Evolutionary conservation across 1,140 invertebrate species (phyloP), one percentile per base, ranked within the genome.

Genomic region (Meteorus sp.): DNA sequence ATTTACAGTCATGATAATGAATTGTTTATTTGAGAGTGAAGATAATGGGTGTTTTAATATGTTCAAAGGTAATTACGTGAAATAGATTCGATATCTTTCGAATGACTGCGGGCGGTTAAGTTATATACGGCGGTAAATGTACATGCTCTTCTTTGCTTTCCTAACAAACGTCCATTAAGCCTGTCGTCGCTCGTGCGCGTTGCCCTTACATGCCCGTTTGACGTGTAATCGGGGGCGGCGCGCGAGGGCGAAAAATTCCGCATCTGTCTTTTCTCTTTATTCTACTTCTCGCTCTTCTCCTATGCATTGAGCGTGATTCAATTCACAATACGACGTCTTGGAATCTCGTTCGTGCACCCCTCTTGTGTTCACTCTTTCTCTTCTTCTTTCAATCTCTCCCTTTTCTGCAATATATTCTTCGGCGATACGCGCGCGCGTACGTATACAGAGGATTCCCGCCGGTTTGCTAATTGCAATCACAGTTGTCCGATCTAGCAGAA

Each of bases 401-500:
- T n/a, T n/a, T n/a, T n/a, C n/a, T n/a, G n/a, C n/a, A n/a, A n/a
- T n/a, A n/a, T n/a, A n/a, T n/a, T n/a, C n/a, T n/a, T n/a, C n/a
- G n/a, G n/a, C n/a, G n/a, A n/a, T n/a, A n/a, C n/a, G n/a, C n/a
- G 15, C 29, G 6, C 6, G 11, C 29, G 9, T n/a, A 23, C 44
- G 35, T 56, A 63, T 60, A 67, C 45, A 69, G 50, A 54, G 48
- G 41, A 62, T 61, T 61, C 68, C 67, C 61, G 67, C 63, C 62
- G 70, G 59, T 64, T 65, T 68, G 63, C 71, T 73, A 73, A 73
- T 73, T 73, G 70, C 71, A 73, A 73, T 73, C 71, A 66, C 61
- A 59, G 62, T 63, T 59, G 62, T 66, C 45, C 47, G 45, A 58
- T 58, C 45, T 58, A 47, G 27, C 56, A 17, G 13, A 45, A 31